A percentile compares a stretch with the other conserved stretches of the same genome.
Evolutionary conservation across 1,140 invertebrate genomes (phyloP).

Genomic region (Archegozetes longisetosus): DNA sequence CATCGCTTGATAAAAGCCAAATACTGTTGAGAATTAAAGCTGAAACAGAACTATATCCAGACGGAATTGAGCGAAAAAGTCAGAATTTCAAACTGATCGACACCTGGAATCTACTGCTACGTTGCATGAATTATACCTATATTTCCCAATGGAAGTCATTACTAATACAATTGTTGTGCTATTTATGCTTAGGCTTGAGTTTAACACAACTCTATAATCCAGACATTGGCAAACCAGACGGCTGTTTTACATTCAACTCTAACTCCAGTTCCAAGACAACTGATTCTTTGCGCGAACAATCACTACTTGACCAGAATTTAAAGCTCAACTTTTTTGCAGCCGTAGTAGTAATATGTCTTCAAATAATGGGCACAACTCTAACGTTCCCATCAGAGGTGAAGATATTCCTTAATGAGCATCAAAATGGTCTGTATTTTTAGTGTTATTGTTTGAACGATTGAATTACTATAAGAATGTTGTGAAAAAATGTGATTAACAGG

Average conservation of each 20-base stretch:
- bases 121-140: neutral
- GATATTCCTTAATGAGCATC: constrained; percentile 3
- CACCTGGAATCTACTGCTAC: neutral
- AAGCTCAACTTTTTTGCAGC: neutral
- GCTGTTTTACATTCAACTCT: neutral
- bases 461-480: neutral
- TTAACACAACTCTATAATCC: constrained; percentile 5
- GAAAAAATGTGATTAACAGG: neutral
- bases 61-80: neutral
- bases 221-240: neutral
- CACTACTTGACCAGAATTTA: neutral
- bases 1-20: neutral
- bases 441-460: neutral
- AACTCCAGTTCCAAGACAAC: neutral
- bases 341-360: neutral
- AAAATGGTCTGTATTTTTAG: neutral
- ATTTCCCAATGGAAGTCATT: neutral
- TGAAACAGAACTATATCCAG: neutral
- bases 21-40: neutral
- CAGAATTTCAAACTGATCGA: neutral
- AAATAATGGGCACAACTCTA: neutral
- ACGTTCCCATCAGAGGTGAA: neutral
- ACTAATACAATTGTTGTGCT: constrained; percentile 9
- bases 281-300: neutral
- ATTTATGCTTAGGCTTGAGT: constrained; percentile 14